Base-by-base conservation (phyloP, 2,113 vertebrate species). In the Dasypus novemcinctus region DNA sequence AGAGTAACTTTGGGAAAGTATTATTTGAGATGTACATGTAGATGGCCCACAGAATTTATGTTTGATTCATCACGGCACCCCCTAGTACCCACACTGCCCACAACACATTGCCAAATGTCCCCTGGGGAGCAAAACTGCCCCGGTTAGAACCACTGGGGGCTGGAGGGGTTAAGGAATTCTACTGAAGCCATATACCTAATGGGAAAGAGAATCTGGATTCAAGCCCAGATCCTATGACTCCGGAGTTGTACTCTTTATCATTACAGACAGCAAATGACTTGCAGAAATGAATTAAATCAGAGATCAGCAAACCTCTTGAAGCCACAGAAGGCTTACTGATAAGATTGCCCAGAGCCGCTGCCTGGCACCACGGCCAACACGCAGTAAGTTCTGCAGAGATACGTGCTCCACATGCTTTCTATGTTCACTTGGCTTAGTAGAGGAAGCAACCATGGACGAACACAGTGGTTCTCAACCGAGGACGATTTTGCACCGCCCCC, bases 301-400 rank as follows among this genome's bases (percentile, higher is more conserved):
- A 64, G 7, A 5, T 17, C 43, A 84, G 2, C 59, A 76, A n/a
- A 61, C 8, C 36, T 76, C 9, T 20, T 13, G 41, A 66, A 66
- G 18, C 90, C 78, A 29, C 10, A 31, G 84, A 80, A 72, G 17
- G 11, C 54, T 78, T 33, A 23, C 5, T 20, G 20, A 41, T 3
- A 36, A 41, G 5, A 2, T 43, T 4, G 25, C 17, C 69, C 29
- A 29, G 15, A 61, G 59, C 68, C 75, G 13, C 36, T 20, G 17
- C 43, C 25, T 36, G 10, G 46, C 5, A 15, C 14, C 14, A 23
- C 0, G 17, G 36, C 36, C 2, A 0, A 11, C 31, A 15, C 1
- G 31, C 0, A 1, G 8, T 64, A 27, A 33, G 20, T 7, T 7
- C 83, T n/a, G 38, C 64, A 29, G 18, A 64, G 41, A 52, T 6